Conservation (phyloP, 1,140 invertebrate genomes). For the Pseudomyrmex cubaensis region DNA sequence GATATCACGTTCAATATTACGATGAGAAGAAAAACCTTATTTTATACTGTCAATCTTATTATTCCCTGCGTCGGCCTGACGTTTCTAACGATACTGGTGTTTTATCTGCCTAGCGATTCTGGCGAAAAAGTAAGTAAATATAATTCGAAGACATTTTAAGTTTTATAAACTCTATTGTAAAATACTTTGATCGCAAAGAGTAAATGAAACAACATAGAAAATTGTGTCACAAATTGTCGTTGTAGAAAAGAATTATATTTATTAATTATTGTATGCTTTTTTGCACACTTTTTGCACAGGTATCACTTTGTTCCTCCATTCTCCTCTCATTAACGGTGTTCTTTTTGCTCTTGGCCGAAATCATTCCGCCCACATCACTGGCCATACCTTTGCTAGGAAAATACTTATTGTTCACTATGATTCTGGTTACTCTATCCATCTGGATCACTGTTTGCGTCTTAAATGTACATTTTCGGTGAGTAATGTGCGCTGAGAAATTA, state of each 20-base stretch:
- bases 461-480: constrained; percentile 98
- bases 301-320: constrained; percentile 98
- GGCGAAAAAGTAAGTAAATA: constrained; percentile 92
- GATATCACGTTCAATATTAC: constrained; percentile 98
- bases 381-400: constrained; percentile 99
- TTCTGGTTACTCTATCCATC: constrained; percentile 98
- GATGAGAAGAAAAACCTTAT: constrained; percentile 96
- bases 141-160: not conserved
- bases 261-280: not conserved
- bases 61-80: constrained; percentile 96
- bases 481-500: not conserved
- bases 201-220: no score
- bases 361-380: constrained; percentile 98
- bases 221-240: not conserved
- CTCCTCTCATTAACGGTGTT: constrained; percentile 99
- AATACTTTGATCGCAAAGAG: no score
- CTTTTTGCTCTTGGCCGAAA: constrained; percentile 98
- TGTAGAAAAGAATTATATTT: not conserved
- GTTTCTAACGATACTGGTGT: constrained; percentile 97
- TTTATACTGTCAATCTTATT: constrained; percentile 96
- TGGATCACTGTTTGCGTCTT: constrained; percentile 98
- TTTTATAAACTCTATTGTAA: not conserved
- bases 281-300: constrained; percentile 83
- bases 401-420: constrained; percentile 98
- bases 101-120: constrained; percentile 97